These are phyloP conservation scores for Lepidurus packardi DNA, from an alignment of 1,140 invertebrate genomes.

Conservation along the genomic window DNA sequence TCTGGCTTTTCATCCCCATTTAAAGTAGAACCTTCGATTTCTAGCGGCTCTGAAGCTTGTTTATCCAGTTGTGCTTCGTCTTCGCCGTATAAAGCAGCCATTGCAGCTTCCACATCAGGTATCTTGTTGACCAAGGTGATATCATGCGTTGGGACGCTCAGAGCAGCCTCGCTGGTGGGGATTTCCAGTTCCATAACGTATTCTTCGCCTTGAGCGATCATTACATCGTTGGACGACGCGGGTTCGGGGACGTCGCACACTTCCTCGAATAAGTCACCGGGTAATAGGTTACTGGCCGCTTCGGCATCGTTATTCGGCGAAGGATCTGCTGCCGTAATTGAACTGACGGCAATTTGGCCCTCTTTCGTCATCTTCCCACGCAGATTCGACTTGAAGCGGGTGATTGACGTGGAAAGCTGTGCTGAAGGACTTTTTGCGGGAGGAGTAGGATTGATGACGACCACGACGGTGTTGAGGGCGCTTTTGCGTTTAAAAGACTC, in stretches of 20 bases:
- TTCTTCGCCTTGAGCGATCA: not conserved
- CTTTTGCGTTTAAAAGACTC: no score
- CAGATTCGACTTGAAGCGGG: no score
- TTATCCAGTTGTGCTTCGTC: not conserved
- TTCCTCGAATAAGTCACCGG: not conserved
- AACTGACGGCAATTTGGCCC: no score
- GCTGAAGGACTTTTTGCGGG: no score
- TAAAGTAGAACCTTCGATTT: not conserved
- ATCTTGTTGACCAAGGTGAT: not conserved
- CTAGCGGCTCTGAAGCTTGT: not conserved
- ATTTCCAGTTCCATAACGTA: not conserved
- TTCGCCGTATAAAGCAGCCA: constrained; percentile 30
- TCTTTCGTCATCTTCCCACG: no score
- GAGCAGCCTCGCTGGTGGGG: not conserved
- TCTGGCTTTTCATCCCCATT: no score
- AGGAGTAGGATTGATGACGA: no score
- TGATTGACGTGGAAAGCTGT: no score
- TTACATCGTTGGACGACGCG: not conserved
- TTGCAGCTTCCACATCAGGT: constrained; percentile 26
- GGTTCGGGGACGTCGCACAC: not conserved
- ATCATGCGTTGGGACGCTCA: not conserved
- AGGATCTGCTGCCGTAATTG: no score
- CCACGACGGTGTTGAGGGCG: no score
- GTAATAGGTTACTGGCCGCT: not conserved
- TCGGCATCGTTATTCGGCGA: not conserved